phyloP scores from a whole-genome alignment of 2,797 vertebrate species.

The Decapterus maruadsi region DNA sequence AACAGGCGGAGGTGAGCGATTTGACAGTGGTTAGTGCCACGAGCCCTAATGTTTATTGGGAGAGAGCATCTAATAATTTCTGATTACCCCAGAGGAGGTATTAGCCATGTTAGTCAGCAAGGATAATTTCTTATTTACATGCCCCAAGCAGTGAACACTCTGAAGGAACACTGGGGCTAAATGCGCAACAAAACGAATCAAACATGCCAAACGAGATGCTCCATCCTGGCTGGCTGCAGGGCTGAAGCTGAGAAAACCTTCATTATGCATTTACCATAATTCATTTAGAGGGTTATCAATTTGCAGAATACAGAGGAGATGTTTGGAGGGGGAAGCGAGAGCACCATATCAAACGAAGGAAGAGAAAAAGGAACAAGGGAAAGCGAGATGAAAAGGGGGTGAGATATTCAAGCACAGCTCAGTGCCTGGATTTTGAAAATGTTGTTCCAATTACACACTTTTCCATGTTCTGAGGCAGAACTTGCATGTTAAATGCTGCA shows the following conservation, averaged over 20 bases:
- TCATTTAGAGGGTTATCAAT: slow-evolving; percentile 90
- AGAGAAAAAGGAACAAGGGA: slow-evolving; percentile 66
- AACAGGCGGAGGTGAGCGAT: slow-evolving; percentile 79
- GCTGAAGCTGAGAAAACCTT: slow-evolving; percentile 84
- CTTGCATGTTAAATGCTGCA: slow-evolving; percentile 79
- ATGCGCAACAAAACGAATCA: slow-evolving; percentile 89
- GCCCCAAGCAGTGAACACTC: slow-evolving; percentile 86
- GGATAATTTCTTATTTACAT: slow-evolving; percentile 91
- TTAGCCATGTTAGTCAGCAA: slow-evolving; percentile 90
- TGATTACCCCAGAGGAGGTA: slow-evolving; percentile 90
- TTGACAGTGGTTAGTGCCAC: slow-evolving; percentile 83
- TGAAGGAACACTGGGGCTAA: slow-evolving; percentile 85
- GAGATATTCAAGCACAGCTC: slow-evolving; percentile 75
- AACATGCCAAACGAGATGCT: slow-evolving; percentile 85
- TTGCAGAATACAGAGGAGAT: slow-evolving; percentile 84
- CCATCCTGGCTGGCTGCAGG: slow-evolving; percentile 82
- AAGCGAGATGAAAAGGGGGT: slow-evolving; percentile 77
- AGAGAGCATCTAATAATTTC: slow-evolving; percentile 87
- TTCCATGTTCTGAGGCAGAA: slow-evolving; percentile 81
- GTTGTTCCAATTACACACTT: slow-evolving; percentile 83
- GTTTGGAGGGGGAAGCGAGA: slow-evolving; percentile 78
- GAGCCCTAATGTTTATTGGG: slow-evolving; percentile 86
- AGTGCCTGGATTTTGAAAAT: slow-evolving; percentile 70
- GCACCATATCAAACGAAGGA: slow-evolving; percentile 78
- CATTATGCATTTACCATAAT: slow-evolving; percentile 89